These are phyloP conservation scores for Subacronicta megacephala DNA, from an alignment of 2,888 invertebrate genomes.

Conservation along the genomic window DNA sequence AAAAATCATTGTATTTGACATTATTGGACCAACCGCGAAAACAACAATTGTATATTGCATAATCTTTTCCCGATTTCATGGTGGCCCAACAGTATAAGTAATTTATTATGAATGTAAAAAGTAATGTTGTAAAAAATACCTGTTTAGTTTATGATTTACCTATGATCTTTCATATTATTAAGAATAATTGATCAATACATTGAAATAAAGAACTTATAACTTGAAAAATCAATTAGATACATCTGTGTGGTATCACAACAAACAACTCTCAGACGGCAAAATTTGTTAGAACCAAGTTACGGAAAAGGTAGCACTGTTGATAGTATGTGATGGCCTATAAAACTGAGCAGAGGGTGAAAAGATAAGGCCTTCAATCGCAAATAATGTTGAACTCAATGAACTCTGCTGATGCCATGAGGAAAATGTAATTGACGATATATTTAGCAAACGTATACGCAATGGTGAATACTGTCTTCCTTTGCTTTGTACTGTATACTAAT, in stretches of 20 bases:
- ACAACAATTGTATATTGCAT: no score
- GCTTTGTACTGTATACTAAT: conserved; percentile 9
- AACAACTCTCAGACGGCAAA: conserved; percentile 26
- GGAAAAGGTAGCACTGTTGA: conserved; percentile 36
- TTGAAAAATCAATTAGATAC: conserved; percentile 22
- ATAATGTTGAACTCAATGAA: conserved; percentile 37
- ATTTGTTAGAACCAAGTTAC: conserved; percentile 24
- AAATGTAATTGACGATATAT: conserved; percentile 42
- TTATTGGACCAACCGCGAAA: no score
- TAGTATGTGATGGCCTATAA: conserved; percentile 38
- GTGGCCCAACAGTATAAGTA: no score
- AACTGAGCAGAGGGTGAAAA: conserved; percentile 31
- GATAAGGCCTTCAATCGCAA: conserved; percentile 42
- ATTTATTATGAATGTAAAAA: no score
- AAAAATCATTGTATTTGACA: no score
- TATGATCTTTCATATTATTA: no score
- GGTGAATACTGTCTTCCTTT: conserved; percentile 16
- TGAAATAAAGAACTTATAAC: no score
- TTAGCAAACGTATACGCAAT: conserved; percentile 23
- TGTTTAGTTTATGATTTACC: no score
- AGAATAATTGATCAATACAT: no score
- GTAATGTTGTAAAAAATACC: no score
- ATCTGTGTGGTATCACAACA: conserved; percentile 8
- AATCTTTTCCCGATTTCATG: no score
- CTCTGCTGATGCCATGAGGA: conserved; percentile 50